phyloP scores from a whole-genome alignment of 2,113 vertebrate genomes.

The Cephalopterus ornatus region DNA sequence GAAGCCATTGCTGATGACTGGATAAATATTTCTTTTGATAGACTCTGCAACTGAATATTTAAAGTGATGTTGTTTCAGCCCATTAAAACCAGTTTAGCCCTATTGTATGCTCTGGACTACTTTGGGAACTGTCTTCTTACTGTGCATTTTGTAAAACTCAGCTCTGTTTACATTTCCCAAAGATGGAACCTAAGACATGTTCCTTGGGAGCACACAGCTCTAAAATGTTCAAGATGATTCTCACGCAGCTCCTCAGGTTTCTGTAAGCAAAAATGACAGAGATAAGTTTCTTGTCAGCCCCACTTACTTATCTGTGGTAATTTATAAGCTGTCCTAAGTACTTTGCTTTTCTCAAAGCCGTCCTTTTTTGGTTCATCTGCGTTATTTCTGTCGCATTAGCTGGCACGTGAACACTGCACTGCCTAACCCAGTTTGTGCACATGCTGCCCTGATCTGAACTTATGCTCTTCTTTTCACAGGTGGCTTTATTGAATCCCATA shows the following conservation, averaged over 20 bases:
- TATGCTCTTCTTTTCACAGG: constrained; percentile 75
- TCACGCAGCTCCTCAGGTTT: neutral
- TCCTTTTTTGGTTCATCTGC: neutral
- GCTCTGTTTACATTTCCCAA: neutral
- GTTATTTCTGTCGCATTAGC: neutral
- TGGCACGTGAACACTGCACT: neutral
- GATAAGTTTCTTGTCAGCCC: neutral
- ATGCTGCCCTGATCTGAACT: neutral
- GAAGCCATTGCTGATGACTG: neutral
- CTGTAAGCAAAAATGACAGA: constrained; percentile 9
- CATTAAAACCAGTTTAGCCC: neutral
- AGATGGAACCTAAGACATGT: neutral
- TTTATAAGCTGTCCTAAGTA: neutral
- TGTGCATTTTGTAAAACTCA: neutral
- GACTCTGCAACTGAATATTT: neutral
- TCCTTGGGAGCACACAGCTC: neutral
- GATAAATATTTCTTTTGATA: neutral
- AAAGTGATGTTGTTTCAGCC: neutral
- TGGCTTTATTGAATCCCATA: constrained; percentile 89
- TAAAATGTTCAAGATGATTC: neutral
- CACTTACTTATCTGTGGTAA: neutral
- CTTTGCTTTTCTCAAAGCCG: neutral
- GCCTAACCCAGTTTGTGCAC: neutral
- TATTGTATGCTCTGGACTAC: neutral
- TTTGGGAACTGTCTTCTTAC: neutral